Base-by-base conservation (phyloP, 2,888 invertebrate species). In the Syrphus vitripennis region DNA sequence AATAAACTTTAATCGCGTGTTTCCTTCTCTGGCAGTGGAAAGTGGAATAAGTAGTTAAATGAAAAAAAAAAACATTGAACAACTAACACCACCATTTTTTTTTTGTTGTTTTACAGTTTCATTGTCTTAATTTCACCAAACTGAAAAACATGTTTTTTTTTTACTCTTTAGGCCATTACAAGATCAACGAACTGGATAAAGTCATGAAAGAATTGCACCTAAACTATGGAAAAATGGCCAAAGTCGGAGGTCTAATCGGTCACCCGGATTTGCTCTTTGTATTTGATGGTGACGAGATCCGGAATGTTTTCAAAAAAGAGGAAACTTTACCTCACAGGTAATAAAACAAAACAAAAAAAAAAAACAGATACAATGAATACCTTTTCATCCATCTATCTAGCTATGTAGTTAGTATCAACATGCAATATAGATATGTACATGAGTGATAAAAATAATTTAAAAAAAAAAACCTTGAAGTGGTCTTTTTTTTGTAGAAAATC, bases 241-340 rank as follows among this genome's bases (percentile, higher is more conserved):
- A 95, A 93, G 95, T 96, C 50, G 94, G 95, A 1, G 95, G 95
- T 59, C 92, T 96, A 14, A 94, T 96, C 89, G 96, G 96, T n/a
- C 96, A 96, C 93, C 96, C 96, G 0, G 96, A 96, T 92, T 92
- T 96, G 79, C 93, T 96, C 78, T 96, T 96, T 89, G 95, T 96
- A 3, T 96, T 95, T 90, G 95, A 95, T 90, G 95, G 95, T 3
- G 95, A 96, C 84, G 95, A 95, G 90, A 95, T 95, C n/a, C 94
- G 95, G 55, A 94, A 94, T 88, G 94, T 95, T 84, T 96, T 96
- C 90, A 93, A 95, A 89, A 93, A 94, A 48, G 96, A 96, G 91
- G 96, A 96, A 90, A 89, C 93, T 0, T 94, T 96, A 93, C 96
- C 96, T 0, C 94, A 95, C 89, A 93, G 96, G 92, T 92, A 87